Conservation (phyloP, 2,888 invertebrate genomes). For the Podabrus alpinus region DNA sequence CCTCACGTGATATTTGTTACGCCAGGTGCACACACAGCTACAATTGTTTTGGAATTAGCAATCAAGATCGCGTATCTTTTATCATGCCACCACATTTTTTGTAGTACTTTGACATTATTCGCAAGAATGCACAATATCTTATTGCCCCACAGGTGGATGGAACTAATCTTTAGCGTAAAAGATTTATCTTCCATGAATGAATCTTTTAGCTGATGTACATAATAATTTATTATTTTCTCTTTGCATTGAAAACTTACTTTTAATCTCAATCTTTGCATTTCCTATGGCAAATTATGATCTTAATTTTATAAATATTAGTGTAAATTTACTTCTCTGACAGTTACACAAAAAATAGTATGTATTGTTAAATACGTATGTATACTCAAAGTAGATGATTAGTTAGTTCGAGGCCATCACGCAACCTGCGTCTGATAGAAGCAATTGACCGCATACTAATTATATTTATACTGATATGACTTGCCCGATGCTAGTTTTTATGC, state of each 20-base stretch:
- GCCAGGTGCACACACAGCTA: constrained; percentile 30
- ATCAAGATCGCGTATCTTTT: constrained; percentile 9
- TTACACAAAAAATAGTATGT: constrained; percentile 13
- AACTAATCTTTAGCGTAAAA: background rate
- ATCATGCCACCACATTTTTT: constrained; percentile 28
- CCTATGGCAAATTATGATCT: background rate
- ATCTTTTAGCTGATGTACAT: background rate
- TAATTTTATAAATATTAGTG: background rate
- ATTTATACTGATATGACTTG: constrained; percentile 7
- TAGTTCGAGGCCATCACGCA: constrained; percentile 27
- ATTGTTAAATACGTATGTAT: constrained; percentile 11
- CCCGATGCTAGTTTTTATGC: constrained; percentile 21
- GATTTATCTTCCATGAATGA: background rate
- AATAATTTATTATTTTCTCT: too few relatives aligned
- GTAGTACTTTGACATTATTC: constrained; percentile 20
- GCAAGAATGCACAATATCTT: constrained; percentile 19
- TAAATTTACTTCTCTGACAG: constrained; percentile 3
- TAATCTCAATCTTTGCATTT: too few relatives aligned
- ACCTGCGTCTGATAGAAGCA: constrained; percentile 22
- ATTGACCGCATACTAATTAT: constrained; percentile 25
- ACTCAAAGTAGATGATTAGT: constrained; percentile 7
- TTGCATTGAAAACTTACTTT: too few relatives aligned
- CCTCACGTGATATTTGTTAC: constrained; percentile 32
- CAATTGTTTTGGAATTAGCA: constrained; percentile 33
- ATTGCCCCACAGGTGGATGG: constrained; percentile 24